Evolutionary conservation across 2,888 invertebrate species (phyloP).

Genomic region (Neoaliturus tenellus): DNA sequence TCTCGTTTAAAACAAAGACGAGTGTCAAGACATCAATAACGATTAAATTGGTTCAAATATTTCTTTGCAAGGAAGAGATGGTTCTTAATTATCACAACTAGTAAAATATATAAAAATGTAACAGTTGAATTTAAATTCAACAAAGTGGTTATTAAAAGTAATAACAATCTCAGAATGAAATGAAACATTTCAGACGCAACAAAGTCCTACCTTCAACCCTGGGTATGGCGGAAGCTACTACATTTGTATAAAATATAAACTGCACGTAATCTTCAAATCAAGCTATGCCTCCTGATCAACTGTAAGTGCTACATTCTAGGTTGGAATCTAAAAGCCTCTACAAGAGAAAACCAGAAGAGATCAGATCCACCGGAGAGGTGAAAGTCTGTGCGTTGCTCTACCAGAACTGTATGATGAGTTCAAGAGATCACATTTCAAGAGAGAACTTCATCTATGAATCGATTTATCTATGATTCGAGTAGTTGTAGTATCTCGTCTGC

Average conservation of each 20-base stretch:
- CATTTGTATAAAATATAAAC: neutral
- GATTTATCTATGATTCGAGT: conserved; percentile 26
- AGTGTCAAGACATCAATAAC: too few species aligned
- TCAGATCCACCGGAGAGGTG: neutral
- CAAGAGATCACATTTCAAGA: neutral
- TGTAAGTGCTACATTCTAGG: neutral
- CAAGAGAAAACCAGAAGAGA: neutral
- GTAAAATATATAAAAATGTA: too few species aligned
- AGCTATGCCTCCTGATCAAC: neutral
- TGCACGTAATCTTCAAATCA: neutral
- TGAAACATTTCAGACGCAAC: neutral
- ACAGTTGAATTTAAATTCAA: too few species aligned
- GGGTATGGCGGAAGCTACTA: neutral
- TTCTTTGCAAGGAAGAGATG: too few species aligned
- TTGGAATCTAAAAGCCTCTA: conserved; percentile 5
- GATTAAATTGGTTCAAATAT: too few species aligned
- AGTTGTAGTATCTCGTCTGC: conserved; percentile 65
- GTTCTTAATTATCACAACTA: too few species aligned
- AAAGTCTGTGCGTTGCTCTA: neutral
- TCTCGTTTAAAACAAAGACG: too few species aligned
- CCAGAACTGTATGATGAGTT: neutral
- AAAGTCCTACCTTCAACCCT: neutral
- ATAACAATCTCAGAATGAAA: neutral
- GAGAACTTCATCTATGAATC: neutral
- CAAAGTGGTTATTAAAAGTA: neutral